phyloP scores from a whole-genome alignment of 2,113 vertebrate species.

The Tauraco erythrolophus region DNA sequence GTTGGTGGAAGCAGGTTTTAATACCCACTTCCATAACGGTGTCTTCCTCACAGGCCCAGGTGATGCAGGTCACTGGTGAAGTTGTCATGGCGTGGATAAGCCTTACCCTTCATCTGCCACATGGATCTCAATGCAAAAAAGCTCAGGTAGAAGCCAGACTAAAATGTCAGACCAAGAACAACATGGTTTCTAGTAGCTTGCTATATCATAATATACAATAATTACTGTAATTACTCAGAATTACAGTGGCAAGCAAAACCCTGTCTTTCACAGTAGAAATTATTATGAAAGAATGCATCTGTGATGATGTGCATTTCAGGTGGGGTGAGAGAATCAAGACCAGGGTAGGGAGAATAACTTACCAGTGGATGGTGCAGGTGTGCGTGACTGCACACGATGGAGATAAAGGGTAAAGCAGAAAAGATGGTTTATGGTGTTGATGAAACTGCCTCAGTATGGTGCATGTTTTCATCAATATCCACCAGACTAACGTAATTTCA shows the following conservation, averaged over 20 bases:
- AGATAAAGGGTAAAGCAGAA: neutral
- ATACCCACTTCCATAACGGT: neutral
- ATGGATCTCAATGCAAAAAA: neutral
- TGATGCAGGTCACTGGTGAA: neutral
- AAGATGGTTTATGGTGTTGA: neutral
- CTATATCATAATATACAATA: neutral
- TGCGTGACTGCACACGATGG: neutral
- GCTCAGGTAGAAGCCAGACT: neutral
- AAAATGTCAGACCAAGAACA: neutral
- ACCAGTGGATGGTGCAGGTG: neutral
- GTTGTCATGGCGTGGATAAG: neutral
- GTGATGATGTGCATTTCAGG: neutral
- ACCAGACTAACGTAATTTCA: neutral
- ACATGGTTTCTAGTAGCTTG: neutral
- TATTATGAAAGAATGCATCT: neutral
- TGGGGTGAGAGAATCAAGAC: neutral
- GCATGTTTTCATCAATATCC: neutral
- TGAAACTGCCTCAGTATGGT: neutral
- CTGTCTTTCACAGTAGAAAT: neutral
- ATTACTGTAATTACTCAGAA: neutral
- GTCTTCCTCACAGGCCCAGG: neutral
- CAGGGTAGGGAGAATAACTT: neutral
- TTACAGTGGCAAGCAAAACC: neutral
- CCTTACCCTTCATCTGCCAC: neutral
- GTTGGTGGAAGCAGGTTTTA: neutral